phyloP scores from a whole-genome alignment of 2,888 invertebrate species.

The Stenotaenia linearis region DNA sequence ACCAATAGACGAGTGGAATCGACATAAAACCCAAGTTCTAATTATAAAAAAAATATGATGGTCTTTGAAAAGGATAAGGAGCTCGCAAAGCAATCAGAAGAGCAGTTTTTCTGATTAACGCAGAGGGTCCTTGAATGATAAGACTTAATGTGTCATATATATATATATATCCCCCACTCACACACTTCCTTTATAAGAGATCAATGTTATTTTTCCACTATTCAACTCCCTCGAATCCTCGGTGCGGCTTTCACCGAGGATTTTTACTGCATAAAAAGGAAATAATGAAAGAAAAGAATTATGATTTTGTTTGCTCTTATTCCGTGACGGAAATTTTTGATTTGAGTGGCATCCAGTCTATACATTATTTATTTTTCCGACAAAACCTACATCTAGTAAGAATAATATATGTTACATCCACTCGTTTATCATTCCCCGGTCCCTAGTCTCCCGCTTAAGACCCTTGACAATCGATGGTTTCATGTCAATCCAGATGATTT shows the following conservation, averaged over 20 bases:
- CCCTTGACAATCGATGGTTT: background rate
- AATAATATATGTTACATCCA: background rate
- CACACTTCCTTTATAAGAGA: too few species aligned
- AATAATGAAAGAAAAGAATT: conserved; percentile 10
- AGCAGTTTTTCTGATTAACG: background rate
- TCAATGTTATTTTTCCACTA: background rate
- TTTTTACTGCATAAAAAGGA: background rate
- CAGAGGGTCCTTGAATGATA: background rate
- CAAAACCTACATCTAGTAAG: background rate
- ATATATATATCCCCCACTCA: background rate
- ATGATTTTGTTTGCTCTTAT: background rate
- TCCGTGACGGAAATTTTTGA: background rate
- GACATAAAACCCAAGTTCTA: background rate
- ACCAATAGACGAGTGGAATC: too few species aligned
- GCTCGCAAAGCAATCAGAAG: background rate
- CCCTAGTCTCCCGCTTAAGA: background rate
- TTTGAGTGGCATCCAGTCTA: background rate
- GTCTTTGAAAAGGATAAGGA: background rate
- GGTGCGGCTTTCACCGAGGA: background rate
- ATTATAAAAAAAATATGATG: background rate
- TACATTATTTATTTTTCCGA: background rate
- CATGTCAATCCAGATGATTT: background rate
- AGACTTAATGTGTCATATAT: background rate
- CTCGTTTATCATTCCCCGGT: background rate
- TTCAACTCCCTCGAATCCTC: too few species aligned